Evolutionary conservation across 2,888 invertebrate genomes (phyloP).

Genomic region (Amphipoea lucens): DNA sequence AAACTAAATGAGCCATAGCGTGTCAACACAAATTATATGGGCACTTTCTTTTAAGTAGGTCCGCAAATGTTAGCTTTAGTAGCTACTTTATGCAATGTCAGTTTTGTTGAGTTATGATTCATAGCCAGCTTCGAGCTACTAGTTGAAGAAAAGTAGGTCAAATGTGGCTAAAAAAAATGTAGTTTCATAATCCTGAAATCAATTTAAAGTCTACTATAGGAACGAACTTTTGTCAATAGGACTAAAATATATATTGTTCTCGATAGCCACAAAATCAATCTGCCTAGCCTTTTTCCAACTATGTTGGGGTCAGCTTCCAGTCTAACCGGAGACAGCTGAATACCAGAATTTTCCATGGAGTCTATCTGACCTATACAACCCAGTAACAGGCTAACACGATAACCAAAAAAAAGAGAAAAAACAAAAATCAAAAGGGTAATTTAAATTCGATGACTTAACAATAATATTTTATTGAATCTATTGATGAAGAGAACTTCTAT

Average conservation of each 20-base stretch:
- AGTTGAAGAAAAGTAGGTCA: background rate
- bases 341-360: too few relatives aligned
- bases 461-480: background rate
- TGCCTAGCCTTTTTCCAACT: too few relatives aligned
- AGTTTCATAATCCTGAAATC: background rate
- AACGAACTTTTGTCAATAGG: background rate
- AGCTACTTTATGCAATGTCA: conserved; percentile 27
- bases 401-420: too few relatives aligned
- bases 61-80: conserved; percentile 17
- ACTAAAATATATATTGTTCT: too few relatives aligned
- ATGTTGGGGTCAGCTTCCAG: too few relatives aligned
- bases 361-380: too few relatives aligned
- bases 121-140: background rate
- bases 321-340: too few relatives aligned
- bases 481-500: background rate
- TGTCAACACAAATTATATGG: conserved; percentile 47
- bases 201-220: background rate
- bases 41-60: conserved; percentile 57
- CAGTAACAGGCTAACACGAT: too few relatives aligned
- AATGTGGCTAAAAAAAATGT: background rate
- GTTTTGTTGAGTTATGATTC: background rate
- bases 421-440: too few relatives aligned
- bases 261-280: too few relatives aligned
- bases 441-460: background rate
- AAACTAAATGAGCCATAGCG: conserved; percentile 37